These are phyloP conservation scores for Anolis sagrei DNA, from an alignment of 2,113 vertebrate species.

Conservation along the genomic window DNA sequence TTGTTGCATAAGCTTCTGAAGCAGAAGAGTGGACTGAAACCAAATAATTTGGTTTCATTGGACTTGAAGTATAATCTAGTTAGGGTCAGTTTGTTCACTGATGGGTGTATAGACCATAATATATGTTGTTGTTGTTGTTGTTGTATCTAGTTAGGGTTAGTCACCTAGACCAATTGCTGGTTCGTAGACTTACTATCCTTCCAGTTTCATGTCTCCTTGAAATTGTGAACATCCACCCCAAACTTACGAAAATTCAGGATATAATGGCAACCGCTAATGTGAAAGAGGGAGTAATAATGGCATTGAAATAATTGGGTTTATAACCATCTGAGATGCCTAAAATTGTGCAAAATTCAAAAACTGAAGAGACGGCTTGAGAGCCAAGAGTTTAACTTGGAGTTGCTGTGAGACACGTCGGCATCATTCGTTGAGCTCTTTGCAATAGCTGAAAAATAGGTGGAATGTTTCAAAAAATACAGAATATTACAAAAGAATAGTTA, in stretches of 20 bases:
- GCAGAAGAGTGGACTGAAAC: background rate
- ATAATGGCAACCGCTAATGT: background rate
- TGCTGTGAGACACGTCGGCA: background rate
- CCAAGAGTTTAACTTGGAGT: background rate
- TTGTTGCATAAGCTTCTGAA: background rate
- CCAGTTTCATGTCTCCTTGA: background rate
- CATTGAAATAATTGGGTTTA: constrained; percentile 17
- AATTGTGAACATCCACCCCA: background rate
- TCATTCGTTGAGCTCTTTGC: background rate
- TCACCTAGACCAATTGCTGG: background rate
- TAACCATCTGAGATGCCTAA: constrained; percentile 24
- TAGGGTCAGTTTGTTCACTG: too few species aligned
- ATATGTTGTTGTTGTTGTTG: too few species aligned
- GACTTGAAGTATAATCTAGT: background rate
- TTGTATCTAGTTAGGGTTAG: background rate
- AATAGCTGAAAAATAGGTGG: background rate
- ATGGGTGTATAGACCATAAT: too few species aligned
- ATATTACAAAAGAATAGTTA: background rate
- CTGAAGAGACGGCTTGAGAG: background rate
- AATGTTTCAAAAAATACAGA: background rate
- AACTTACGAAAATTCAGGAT: background rate
- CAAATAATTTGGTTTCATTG: background rate
- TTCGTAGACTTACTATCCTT: background rate
- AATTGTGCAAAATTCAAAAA: rapidly evolving
- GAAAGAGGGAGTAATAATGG: background rate